Evolutionary conservation across 2,888 invertebrate species (phyloP).

Genomic region (Harpalus rufipes): DNA sequence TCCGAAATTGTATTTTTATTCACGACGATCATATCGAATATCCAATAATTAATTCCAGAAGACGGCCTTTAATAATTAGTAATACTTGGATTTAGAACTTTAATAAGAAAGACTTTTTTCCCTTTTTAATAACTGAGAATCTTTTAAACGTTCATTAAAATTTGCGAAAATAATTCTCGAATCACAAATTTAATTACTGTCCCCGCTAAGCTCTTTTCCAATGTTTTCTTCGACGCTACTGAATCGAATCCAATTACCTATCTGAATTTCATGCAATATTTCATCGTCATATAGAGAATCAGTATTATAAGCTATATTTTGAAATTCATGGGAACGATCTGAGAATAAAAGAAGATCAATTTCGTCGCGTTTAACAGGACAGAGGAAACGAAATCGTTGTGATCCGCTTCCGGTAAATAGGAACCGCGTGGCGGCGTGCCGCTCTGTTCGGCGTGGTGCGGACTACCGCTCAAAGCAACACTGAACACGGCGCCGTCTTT

Average conservation of each 20-base stretch:
- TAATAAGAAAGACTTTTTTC: slow-evolving; percentile 17
- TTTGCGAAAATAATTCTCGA: slow-evolving; percentile 5
- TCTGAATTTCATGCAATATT: slow-evolving; percentile 16
- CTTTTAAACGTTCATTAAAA: slow-evolving; percentile 22
- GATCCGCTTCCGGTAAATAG: slow-evolving; percentile 56
- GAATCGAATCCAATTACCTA: slow-evolving; percentile 13
- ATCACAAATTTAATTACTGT: background rate
- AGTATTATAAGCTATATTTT: slow-evolving; percentile 57
- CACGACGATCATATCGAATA: slow-evolving; percentile 1
- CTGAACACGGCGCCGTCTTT: slow-evolving; percentile 24
- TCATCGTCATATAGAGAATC: slow-evolving; percentile 25
- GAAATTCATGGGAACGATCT: slow-evolving; percentile 54
- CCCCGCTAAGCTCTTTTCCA: background rate
- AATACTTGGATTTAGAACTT: slow-evolving; percentile 21
- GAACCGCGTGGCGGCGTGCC: slow-evolving; percentile 16
- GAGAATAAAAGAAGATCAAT: slow-evolving; percentile 58
- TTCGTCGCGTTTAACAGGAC: slow-evolving; percentile 57
- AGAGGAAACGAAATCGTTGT: slow-evolving; percentile 50
- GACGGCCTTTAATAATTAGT: slow-evolving; percentile 23
- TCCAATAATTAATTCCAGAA: slow-evolving; percentile 21
- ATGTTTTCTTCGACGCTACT: background rate
- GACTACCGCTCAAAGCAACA: slow-evolving; percentile 56
- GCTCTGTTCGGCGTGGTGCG: slow-evolving; percentile 9
- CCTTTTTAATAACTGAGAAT: slow-evolving; percentile 20
- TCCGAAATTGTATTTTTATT: slow-evolving; percentile 31